Evolutionary conservation across 2,797 vertebrate species (phyloP), one percentile per base, ranked within the genome.

Genomic region (Catostomus latipinnis): DNA sequence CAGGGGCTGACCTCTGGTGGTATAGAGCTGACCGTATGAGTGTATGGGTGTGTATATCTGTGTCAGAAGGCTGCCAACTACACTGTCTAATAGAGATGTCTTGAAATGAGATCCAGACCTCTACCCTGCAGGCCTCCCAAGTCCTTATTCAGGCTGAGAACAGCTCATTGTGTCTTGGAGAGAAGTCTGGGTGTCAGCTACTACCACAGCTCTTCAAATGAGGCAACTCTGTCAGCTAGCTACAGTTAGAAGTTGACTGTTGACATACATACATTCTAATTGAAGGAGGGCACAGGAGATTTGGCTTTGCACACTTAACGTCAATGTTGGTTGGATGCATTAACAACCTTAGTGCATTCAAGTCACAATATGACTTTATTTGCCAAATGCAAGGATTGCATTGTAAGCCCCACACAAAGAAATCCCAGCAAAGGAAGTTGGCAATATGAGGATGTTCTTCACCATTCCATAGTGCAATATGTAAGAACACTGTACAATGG

Each of bases 11-110:
- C 52, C 61, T 52, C 67, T 67, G 16, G 53, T 2, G 53, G 61
- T 67, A 73, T 58, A 80, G 53, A 66, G 73, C 53, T 80, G 78
- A 73, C 78, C 53, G 10, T 50, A 52, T 57, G 52, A 71, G 43
- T 65, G 43, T 72, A 74, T 82, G 74, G 74, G 80, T 72, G 61
- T 14, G 46, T 72, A 53, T 72, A 58, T 77, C n/a, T 34, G 61
- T 61, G 69, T 71, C 53, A 52, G 61, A 70, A 57, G 52, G 48
- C 68, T 61, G 53, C 69, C 74, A 66, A 76, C 76, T 14, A 53
- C 52, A 54, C 72, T 45, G 52, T 70, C 75, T 71, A 74, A 62
- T 72, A 71, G 16, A 67, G 54, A 60, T 53, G 52, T 71, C 69
- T 68, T 53, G 11, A 82, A 76, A 82, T 77, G 8, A 66, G 70